Base-by-base conservation (phyloP, 2,888 invertebrate species). In the Dinocampus coccinellae region DNA sequence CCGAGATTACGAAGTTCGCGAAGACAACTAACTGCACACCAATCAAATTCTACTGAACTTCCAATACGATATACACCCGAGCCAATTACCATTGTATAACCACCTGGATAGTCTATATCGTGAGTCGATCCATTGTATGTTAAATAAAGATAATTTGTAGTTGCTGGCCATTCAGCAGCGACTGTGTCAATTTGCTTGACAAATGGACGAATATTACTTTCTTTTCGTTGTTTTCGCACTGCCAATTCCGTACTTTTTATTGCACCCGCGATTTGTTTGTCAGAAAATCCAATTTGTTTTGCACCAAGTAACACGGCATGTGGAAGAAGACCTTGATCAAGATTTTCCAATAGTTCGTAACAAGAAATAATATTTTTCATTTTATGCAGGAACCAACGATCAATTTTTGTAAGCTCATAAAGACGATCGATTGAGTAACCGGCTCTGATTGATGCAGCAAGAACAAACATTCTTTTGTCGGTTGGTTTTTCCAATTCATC, bases 11-110 rank as follows among this genome's bases (percentile, higher is more conserved):
- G 91, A 13, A 99, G 88, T 87, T 99, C 98, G 70, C 96, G 90
- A 58, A 99, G 90, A 84, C 99, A 99, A 47, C 98, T 96, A 0
- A 99, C 99, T 20, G 99, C 98, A 85, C 99, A 99, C 95, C 98
- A 99, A 89, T 99, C 99, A 88, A 99, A 99, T 89, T 99, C 99
- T 6, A 99, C 99, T 0, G 98, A 99, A 84, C 98, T 97, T n/a
- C 98, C 98, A 78, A 98, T 98, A 70, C 98, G 92, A 84, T 98
- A 98, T 0, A 98, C 98, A 6, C 98, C 98, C 4, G 97, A 97
- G 29, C 92, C 98, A 60, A 98, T 92, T 2, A 98, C 98, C 92
- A 97, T 95, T 0, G 91, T 92, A 80, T 92, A 93, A 63, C 92
- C 92, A 13, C 94, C 94, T 0, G 92, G 92, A 80, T 95, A 96